Evolutionary conservation across 1,140 invertebrate genomes (phyloP).

Genomic region (Lutraria rhynchaena): DNA sequence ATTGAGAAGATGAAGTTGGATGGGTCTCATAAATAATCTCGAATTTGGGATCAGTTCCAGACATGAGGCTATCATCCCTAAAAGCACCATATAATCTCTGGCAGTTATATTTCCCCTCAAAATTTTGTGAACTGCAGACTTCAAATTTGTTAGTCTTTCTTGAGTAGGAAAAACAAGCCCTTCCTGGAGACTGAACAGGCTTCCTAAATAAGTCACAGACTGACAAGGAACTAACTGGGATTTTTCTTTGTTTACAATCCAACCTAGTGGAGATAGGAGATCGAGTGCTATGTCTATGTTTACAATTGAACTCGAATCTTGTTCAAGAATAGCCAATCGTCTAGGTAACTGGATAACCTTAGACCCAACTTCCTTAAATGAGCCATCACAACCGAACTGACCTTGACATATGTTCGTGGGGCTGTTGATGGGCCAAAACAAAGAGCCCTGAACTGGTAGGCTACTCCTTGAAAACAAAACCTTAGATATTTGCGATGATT

Average conservation of each 20-base stretch:
- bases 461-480: slow-evolving; percentile 26
- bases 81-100: slow-evolving; percentile 14
- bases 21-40: slow-evolving; percentile 46
- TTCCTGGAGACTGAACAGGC: not conserved
- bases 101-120: not conserved
- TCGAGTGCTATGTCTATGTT: not conserved
- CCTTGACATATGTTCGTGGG: slow-evolving; percentile 8
- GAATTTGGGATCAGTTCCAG: slow-evolving; percentile 43
- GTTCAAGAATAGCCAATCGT: slow-evolving; percentile 18
- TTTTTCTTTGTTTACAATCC: slow-evolving; percentile 29
- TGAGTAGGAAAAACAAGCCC: slow-evolving; percentile 26
- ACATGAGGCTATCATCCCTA: slow-evolving; percentile 36
- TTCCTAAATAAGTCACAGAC: slow-evolving; percentile 15
- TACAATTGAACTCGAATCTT: not conserved
- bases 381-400: slow-evolving; percentile 24
- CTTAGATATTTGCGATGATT: slow-evolving; percentile 17
- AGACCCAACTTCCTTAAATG: slow-evolving; percentile 15
- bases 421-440: slow-evolving; percentile 39
- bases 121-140: not conserved
- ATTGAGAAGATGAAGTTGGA: slow-evolving; percentile 46
- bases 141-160: slow-evolving; percentile 19
- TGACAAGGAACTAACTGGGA: not conserved
- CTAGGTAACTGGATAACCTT: slow-evolving; percentile 5
- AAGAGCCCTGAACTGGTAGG: slow-evolving; percentile 26
- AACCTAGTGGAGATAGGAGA: slow-evolving; percentile 1